Conservation (phyloP, 2,797 vertebrate species). For the Alca torda region DNA sequence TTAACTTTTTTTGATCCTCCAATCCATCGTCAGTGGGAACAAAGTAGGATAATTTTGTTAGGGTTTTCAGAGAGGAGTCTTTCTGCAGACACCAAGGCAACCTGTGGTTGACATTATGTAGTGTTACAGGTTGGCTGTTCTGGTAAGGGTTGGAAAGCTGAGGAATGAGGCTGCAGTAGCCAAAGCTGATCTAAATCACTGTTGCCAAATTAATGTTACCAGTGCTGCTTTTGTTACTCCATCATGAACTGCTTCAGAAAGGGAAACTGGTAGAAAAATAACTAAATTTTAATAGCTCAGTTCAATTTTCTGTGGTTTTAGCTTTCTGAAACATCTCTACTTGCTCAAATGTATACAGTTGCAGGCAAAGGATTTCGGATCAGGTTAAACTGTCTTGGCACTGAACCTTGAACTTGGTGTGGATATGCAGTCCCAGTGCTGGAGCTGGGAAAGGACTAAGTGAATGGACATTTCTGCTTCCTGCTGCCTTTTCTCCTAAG, state of each 20-base stretch:
- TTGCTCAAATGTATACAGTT: background rate
- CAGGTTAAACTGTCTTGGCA: background rate
- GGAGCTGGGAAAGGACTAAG: background rate
- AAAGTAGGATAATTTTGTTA: background rate
- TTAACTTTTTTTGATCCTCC: background rate
- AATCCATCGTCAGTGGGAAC: background rate
- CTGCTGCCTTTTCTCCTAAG: background rate
- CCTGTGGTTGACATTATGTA: background rate
- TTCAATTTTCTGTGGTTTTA: background rate
- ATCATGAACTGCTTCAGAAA: background rate
- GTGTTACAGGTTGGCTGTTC: background rate
- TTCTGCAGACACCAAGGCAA: background rate
- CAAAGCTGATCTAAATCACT: background rate
- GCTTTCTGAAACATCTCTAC: background rate
- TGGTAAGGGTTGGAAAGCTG: background rate
- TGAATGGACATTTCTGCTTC: background rate
- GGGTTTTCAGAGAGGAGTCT: background rate
- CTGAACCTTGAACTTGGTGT: background rate
- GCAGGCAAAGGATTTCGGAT: background rate
- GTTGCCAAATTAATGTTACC: background rate
- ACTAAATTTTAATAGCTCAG: background rate
- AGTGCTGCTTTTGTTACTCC: background rate
- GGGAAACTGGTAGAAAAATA: background rate
- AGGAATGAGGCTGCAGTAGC: background rate
- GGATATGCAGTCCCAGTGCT: background rate